Conservation (phyloP, 1,140 invertebrate species). For the Drosophila tristis region DNA sequence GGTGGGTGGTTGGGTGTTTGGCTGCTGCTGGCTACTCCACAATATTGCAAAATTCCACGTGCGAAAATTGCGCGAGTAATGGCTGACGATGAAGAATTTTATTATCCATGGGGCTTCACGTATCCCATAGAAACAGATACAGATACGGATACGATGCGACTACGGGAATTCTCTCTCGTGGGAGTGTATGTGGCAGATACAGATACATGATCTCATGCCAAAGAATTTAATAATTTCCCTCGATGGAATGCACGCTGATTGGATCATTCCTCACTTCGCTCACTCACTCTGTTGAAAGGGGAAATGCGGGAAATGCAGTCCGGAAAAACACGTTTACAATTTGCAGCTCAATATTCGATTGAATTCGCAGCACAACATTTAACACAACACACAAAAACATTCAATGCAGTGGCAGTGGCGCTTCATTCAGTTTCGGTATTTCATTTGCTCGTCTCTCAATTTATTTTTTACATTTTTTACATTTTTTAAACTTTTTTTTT, state of each 20-base stretch:
- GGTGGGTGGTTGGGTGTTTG: slow-evolving; percentile 10
- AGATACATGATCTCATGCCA: no score
- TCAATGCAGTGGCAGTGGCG: no score
- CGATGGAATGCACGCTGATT: no score
- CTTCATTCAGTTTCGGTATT: neutral
- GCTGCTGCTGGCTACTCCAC: slow-evolving; percentile 37
- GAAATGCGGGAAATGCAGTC: slow-evolving; percentile 28
- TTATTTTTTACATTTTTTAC: slow-evolving; percentile 15
- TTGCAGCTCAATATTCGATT: slow-evolving; percentile 16
- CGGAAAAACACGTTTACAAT: slow-evolving; percentile 12
- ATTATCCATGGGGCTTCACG: slow-evolving; percentile 41
- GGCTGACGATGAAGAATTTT: slow-evolving; percentile 59
- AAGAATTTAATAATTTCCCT: no score
- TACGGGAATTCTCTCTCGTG: neutral
- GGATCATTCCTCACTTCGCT: no score
- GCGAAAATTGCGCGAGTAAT: slow-evolving; percentile 80
- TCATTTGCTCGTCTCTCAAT: neutral
- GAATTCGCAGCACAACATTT: no score
- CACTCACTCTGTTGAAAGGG: no score
- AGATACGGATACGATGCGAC: slow-evolving; percentile 14
- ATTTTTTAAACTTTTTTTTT: slow-evolving; percentile 35
- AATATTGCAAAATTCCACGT: slow-evolving; percentile 80
- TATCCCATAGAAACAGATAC: slow-evolving; percentile 1
- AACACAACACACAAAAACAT: no score
- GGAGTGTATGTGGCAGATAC: neutral